These are phyloP conservation scores for Silurus aristotelis DNA, from an alignment of 2,797 vertebrate species.

Conservation along the genomic window DNA sequence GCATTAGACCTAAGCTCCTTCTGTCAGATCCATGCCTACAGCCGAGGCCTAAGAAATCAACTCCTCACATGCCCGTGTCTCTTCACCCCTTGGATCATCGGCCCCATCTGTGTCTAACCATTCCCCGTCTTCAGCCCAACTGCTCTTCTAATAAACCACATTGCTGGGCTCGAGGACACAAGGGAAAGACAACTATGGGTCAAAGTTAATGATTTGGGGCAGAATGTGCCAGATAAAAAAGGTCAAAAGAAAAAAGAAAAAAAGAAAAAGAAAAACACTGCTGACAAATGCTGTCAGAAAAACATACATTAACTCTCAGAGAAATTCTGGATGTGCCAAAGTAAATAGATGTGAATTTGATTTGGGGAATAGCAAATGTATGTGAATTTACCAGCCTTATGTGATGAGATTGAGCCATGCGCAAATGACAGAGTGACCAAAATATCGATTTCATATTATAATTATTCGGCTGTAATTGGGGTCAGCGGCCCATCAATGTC, in stretches of 20 bases:
- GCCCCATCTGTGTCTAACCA: conserved; percentile 44
- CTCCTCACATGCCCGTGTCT: conserved; percentile 25
- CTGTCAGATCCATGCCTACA: conserved; percentile 34
- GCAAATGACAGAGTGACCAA: conserved; percentile 31
- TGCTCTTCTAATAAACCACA: conserved; percentile 36
- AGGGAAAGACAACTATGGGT: conserved; percentile 30
- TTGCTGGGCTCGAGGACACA: conserved; percentile 7
- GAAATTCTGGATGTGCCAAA: not conserved
- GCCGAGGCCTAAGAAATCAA: conserved; percentile 41
- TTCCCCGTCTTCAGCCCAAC: conserved; percentile 38
- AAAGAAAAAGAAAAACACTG: not conserved
- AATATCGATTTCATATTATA: conserved; percentile 48
- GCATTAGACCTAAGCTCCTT: conserved; percentile 41
- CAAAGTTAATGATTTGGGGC: not conserved
- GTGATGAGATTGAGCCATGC: conserved; percentile 5
- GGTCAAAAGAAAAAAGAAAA: not conserved
- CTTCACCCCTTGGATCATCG: conserved; percentile 30
- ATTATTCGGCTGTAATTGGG: conserved; percentile 59
- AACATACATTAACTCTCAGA: too few relatives aligned
- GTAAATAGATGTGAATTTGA: not conserved
- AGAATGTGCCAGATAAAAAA: not conserved
- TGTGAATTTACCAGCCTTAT: not conserved
- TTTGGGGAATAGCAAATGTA: not conserved
- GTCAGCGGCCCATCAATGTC: conserved; percentile 57
- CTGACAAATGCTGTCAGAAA: not conserved